These are phyloP conservation scores for Papilio glaucus DNA, from an alignment of 1,140 invertebrate species.

Conservation along the genomic window DNA sequence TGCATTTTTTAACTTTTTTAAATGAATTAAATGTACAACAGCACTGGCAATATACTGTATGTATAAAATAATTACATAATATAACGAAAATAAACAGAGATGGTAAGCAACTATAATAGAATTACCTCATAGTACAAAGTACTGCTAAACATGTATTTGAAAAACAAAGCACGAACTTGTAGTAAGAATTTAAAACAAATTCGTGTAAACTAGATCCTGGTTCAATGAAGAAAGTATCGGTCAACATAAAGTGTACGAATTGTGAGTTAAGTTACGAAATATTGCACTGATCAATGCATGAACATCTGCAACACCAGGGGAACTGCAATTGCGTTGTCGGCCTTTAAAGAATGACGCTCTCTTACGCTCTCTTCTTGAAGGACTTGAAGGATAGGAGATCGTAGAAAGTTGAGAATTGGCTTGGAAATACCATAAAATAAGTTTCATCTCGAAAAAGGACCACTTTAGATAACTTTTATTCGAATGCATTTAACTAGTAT, in stretches of 20 bases:
- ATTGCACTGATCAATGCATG: no score
- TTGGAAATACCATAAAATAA: no score
- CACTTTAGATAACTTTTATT: no score
- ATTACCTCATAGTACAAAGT: slow-evolving; percentile 4
- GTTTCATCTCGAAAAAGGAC: no score
- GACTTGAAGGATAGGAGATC: no score
- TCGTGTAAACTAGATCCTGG: slow-evolving; percentile 18
- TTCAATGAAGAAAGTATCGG: slow-evolving; percentile 4
- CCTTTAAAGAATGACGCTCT: no score
- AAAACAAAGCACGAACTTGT: slow-evolving; percentile 8
- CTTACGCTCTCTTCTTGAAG: no score
- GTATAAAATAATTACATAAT: slow-evolving; percentile 21
- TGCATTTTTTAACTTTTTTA: slow-evolving; percentile 1
- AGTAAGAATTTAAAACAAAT: slow-evolving; percentile 1
- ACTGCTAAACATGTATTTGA: background rate
- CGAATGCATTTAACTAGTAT: no score
- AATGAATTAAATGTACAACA: background rate
- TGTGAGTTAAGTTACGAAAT: background rate
- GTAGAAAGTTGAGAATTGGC: no score
- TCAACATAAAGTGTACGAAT: background rate
- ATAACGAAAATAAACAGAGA: background rate
- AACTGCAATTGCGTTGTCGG: no score
- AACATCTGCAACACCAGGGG: no score
- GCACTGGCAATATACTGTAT: background rate
- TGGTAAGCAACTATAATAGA: background rate